Evolutionary conservation across 2,113 vertebrate genomes (phyloP), one percentile per base, ranked within the genome.

Genomic region (Thamnaconus septentrionalis): DNA sequence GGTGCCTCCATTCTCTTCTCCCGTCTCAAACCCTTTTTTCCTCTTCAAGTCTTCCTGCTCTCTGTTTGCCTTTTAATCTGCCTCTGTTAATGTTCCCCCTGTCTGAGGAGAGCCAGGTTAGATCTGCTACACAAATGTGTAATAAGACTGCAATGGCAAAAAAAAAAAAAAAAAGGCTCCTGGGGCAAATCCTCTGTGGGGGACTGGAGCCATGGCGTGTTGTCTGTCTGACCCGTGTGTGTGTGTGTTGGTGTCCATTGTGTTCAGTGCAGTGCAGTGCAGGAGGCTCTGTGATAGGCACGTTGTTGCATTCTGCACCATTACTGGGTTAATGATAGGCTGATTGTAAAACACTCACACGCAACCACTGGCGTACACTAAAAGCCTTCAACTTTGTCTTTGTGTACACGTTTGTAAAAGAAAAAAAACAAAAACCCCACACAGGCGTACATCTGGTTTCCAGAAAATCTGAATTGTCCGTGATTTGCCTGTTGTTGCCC

Each of bases 321-420:
- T 78, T 64, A 55, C 62, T 43, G 53, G 75, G 58, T 61, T 75
- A 80, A 86, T 81, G 68, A 65, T 55, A 44, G 39, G 45, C 66
- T 84, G 76, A 86, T 82, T 43, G 65, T 60, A 71, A n/a, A 79
- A 82, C 82, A 86, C 75, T 56, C 77, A 67, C 51, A 56, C 40
- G 8, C 46, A 67, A 7, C 52, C 53, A 12, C 58, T 59, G 47
- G 7, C 12, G 4, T 11, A 55, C 48, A 54, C 55, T 56, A 42
- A 66, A 61, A 64, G 46, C 2, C 11, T 68, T 53, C 6, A 18
- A 59, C 7, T 31, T 39, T 48, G 7, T 31, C 41, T 49, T 40
- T 5, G 9, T 49, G 63, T 53, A 60, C 61, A 69, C 84, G 83
- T 81, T 81, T 81, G 18, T 31, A 31, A 31, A 31, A 31, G 18